These are phyloP conservation scores for Mythimna pallens DNA, from an alignment of 2,888 invertebrate genomes.

Conservation along the genomic window DNA sequence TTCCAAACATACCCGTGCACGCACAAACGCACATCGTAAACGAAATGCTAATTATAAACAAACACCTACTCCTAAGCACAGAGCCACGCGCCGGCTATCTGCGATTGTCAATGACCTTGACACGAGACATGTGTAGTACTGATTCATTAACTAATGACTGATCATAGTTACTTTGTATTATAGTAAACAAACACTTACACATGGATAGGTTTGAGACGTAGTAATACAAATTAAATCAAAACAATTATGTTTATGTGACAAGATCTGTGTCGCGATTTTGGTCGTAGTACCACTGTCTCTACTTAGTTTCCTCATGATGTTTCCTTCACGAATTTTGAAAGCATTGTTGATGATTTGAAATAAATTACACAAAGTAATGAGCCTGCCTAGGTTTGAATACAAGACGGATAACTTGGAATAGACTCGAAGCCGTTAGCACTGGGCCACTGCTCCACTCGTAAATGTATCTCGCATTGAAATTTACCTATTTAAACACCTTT, in stretches of 20 bases:
- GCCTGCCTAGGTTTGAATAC: too few relatives aligned
- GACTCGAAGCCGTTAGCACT: too few relatives aligned
- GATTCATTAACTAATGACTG: constrained; percentile 43
- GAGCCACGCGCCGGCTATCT: constrained; percentile 31
- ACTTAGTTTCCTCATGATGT: too few relatives aligned
- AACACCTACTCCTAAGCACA: not conserved
- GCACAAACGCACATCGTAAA: not conserved
- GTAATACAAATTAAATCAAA: constrained; percentile 3
- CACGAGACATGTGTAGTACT: constrained; percentile 35
- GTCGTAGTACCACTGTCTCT: too few relatives aligned
- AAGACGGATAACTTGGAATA: too few relatives aligned
- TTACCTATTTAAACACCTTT: too few relatives aligned
- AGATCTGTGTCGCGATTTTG: not conserved
- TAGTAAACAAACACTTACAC: constrained; percentile 30
- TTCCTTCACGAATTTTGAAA: too few relatives aligned
- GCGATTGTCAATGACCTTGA: constrained; percentile 24
- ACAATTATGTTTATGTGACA: constrained; percentile 2
- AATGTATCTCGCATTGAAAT: too few relatives aligned
- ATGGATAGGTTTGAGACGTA: constrained; percentile 33
- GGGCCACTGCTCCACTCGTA: too few relatives aligned
- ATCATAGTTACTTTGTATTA: constrained; percentile 34
- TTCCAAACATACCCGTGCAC: too few relatives aligned
- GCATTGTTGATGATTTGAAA: too few relatives aligned
- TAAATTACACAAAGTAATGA: too few relatives aligned
- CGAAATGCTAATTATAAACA: constrained; percentile 37